Base-by-base conservation (phyloP, 2,113 vertebrate genomes). In the Triplophysa rosa region DNA sequence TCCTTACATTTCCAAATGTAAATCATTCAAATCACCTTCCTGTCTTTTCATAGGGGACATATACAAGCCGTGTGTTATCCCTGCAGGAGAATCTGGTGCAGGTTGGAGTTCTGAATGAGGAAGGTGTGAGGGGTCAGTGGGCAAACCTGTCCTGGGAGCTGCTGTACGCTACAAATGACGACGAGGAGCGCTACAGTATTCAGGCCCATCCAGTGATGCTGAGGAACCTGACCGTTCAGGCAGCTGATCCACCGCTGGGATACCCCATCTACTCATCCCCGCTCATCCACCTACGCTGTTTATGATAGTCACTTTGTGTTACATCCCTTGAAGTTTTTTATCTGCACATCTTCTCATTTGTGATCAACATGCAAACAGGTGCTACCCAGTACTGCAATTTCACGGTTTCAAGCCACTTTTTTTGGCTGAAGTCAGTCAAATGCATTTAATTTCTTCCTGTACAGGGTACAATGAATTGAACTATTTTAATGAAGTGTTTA, bases 81-180 rank as follows among this genome's bases (percentile, higher is more conserved):
- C 92, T 99, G 81, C 96, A 97, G 88, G 96, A 99, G 81, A 77
- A 96, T 77, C 78, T 96, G 45, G 89, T 99, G 0, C 96, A 95
- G 37, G 90, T 98, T 72, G 98, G 98, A 3, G 93, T 93, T 81
- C 91, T 99, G 37, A 96, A 97, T 1, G 91, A 92, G 0, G 98
- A 99, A 80, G 95, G 96, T 1, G 92, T 99, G 10, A 87, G 95
- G 72, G 97, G 98, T 1, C 97, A 99, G 88, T 99, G 98, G 98
- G 97, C 97, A 42, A 99, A 99, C 82, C 93, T 99, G n/a, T 97
- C 97, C 3, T 99, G 98, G 98, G 98, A 99, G 89, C 91, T 99
- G 75, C 92, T 99, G 3, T 99, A 99, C 0, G 98, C 97, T 16
- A 99, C 97, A 0, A 99, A 99, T 0, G 98, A 99, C 0, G 98